Base-by-base conservation (phyloP, 2,113 vertebrate genomes). In the Notothenia coriiceps region DNA sequence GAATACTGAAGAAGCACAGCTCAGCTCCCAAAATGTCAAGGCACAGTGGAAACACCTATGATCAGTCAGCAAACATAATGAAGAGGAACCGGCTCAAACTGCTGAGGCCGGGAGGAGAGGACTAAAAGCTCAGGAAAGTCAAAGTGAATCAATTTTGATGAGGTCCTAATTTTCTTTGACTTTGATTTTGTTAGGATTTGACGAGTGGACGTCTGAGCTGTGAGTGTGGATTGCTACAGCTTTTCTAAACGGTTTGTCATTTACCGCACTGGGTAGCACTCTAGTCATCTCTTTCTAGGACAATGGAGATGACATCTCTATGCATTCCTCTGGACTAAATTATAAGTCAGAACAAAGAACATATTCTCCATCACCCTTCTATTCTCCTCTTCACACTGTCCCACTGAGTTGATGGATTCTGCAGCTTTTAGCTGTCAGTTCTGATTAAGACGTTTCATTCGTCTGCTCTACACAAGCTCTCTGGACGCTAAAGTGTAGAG, bases 91-190 rank as follows among this genome's bases (percentile, higher is more conserved):
- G 1, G n/a, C 35, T 72, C 33, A 84, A 72, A 88, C 59, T 82
- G 86, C 86, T 83, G 79, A 84, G 76, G 55, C 40, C 20, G 33
- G n/a, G 15, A 50, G 15, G 50, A 68, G 60, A 60, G 18, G 29
- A 56, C 71, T 57, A 61, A 83, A 62, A 68, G 76, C 83, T 79
- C 71, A 63, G 50, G 62, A 72, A 82, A 71, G 2, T 59, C 12
- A 77, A 81, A 87, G 78, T 47, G 51, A 90, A 68, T 89, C 70
- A 61, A 57, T 86, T 89, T 84, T 84, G 79, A 91, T 82, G 84
- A 84, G 65, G 74, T 76, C 66, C 66, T 77, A 74, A 83, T 83
- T 86, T 85, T 62, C 79, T 82, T 75, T 73, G 54, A 64, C 82
- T 75, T 78, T 1, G 56, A 79, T 80, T 83, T 52, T 35, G 65